Conservation (phyloP, 2,888 invertebrate species). For the Meliscaeva auricollis region DNA sequence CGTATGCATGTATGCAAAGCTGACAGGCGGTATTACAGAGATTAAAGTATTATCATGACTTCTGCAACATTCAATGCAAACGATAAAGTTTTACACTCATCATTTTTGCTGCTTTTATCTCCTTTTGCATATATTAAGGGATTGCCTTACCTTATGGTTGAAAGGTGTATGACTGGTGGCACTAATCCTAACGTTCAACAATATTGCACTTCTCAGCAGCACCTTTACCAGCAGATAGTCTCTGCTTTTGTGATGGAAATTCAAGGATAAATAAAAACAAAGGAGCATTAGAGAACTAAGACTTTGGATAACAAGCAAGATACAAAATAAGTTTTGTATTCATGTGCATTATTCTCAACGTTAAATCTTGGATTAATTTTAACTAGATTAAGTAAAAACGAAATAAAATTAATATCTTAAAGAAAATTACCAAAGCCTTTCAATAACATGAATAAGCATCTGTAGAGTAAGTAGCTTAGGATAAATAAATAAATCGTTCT, state of each 20-base stretch:
- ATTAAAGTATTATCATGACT: conserved; percentile 53
- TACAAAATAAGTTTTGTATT: conserved; percentile 25
- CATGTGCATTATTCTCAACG: not conserved
- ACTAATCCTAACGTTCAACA: conserved; percentile 43
- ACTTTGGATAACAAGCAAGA: conserved; percentile 8
- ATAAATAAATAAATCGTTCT: too few species aligned
- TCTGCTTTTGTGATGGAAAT: conserved; percentile 34
- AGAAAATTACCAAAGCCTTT: too few species aligned
- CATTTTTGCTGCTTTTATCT: conserved; percentile 34
- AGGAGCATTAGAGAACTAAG: conserved; percentile 29
- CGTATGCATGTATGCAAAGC: conserved; percentile 21
- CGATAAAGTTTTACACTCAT: conserved; percentile 53
- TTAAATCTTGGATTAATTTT: not conserved
- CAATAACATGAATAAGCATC: too few species aligned
- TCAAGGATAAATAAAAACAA: conserved; percentile 11
- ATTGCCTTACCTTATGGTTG: conserved; percentile 10
- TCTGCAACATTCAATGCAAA: conserved; percentile 53
- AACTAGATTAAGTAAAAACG: not conserved
- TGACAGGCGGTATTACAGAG: conserved; percentile 34
- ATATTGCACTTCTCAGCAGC: conserved; percentile 16
- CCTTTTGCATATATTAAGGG: conserved; percentile 22
- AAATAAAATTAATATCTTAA: too few species aligned
- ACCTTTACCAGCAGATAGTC: not conserved
- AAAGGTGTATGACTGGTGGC: conserved; percentile 28
- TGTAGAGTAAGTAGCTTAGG: too few species aligned